Conservation (phyloP, 2,113 vertebrate genomes). For the Acinonyx jubatus region DNA sequence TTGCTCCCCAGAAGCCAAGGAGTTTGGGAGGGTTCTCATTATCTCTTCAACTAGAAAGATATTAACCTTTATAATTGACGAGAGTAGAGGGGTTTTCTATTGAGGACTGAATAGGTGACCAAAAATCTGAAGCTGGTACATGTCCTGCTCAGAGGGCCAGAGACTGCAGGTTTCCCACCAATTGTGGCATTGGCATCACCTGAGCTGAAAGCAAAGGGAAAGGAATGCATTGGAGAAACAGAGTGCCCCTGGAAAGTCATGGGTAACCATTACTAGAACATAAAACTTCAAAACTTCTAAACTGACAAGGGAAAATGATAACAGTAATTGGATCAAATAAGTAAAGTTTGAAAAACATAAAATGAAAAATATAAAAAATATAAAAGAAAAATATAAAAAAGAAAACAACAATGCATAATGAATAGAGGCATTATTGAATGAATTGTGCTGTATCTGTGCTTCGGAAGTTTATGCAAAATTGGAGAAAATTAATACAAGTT, state of each 20-base stretch:
- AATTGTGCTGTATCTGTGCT: neutral
- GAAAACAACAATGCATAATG: neutral
- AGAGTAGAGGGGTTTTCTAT: neutral
- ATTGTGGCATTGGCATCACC: neutral
- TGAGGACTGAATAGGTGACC: neutral
- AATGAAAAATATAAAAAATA: too few relatives aligned
- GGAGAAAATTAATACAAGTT: neutral
- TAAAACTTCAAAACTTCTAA: neutral
- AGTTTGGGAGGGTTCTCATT: neutral
- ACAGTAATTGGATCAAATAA: neutral
- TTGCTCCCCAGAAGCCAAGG: neutral
- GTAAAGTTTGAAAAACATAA: neutral
- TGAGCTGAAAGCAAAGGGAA: neutral
- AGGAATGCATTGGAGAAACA: neutral
- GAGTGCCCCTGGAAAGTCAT: neutral
- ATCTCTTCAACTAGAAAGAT: neutral
- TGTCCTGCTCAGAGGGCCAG: neutral
- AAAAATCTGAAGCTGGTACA: neutral
- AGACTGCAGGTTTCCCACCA: neutral
- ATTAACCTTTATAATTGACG: neutral
- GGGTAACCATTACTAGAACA: neutral
- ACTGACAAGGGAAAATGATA: neutral
- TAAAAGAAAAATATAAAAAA: neutral
- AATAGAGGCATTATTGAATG: neutral
- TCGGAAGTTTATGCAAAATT: neutral